Evolutionary conservation across 2,113 vertebrate genomes (phyloP).

Genomic region (Ctenodactylus gundi): DNA sequence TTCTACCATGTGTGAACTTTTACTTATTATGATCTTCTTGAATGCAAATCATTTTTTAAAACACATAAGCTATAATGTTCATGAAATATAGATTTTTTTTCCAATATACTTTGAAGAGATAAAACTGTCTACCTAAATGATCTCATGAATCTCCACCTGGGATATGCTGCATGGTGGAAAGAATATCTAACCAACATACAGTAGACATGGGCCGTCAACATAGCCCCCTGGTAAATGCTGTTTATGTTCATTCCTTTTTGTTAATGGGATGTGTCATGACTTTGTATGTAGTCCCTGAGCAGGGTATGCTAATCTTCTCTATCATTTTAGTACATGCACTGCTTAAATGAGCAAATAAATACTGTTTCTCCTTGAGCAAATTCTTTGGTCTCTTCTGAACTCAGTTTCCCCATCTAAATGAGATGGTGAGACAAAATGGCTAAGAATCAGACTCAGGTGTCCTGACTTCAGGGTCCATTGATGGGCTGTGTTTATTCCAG

Average conservation of each 20-base stretch:
- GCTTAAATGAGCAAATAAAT: not conserved
- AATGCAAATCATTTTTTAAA: not conserved
- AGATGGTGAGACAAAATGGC: not conserved
- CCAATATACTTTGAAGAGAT: not conserved
- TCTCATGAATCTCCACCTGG: not conserved
- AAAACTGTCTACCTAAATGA: not conserved
- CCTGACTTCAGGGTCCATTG: not conserved
- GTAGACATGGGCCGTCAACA: not conserved
- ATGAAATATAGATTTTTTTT: not conserved
- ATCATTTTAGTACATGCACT: not conserved
- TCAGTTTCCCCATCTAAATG: not conserved
- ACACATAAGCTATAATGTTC: not conserved
- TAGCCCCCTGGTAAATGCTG: not conserved
- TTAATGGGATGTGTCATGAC: not conserved
- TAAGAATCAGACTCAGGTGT: not conserved
- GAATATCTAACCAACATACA: not conserved
- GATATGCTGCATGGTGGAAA: not conserved
- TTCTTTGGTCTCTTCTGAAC: not conserved
- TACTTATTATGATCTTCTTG: not conserved
- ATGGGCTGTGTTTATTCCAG: not conserved
- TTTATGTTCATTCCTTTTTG: not conserved
- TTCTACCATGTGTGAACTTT: not conserved
- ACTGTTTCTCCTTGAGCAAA: not conserved
- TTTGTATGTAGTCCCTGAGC: not conserved
- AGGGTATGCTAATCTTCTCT: not conserved